These are phyloP conservation scores for Entomyzon cyanotis DNA, from an alignment of 2,113 vertebrate species.

Conservation along the genomic window DNA sequence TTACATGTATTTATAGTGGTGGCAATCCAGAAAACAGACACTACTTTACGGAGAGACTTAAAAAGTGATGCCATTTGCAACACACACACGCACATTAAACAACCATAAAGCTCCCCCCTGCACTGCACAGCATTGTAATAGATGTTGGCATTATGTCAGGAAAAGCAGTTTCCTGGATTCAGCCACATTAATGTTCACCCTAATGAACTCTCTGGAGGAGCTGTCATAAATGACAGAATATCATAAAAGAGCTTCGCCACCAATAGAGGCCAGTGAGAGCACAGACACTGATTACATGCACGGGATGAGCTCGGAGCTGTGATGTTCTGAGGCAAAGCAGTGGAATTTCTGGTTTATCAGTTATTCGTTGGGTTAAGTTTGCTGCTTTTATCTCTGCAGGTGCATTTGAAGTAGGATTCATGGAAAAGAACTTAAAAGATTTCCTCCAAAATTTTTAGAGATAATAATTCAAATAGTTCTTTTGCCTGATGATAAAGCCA, in stretches of 20 bases:
- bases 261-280: constrained; percentile 30
- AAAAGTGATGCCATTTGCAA: constrained; percentile 24
- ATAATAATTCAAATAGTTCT: constrained; percentile 38
- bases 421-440: constrained; percentile 15
- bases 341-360: constrained; percentile 38
- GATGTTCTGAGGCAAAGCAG: not conserved
- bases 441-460: constrained; percentile 59
- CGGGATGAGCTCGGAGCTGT: not conserved
- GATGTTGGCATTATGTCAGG: constrained; percentile 27
- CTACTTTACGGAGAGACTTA: constrained; percentile 4
- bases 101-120: constrained; percentile 1
- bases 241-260: not conserved
- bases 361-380: constrained; percentile 53
- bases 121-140: not conserved
- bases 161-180: constrained; percentile 32
- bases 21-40: not conserved
- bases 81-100: not conserved
- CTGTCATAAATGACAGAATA: constrained; percentile 55
- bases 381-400: constrained; percentile 40
- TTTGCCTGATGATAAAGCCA: constrained; percentile 45
- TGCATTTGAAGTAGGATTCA: constrained; percentile 52
- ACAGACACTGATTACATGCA: not conserved
- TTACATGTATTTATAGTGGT: constrained; percentile 27
- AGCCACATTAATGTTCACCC: constrained; percentile 58
- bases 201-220: constrained; percentile 63